phyloP scores from a whole-genome alignment of 2,888 invertebrate genomes.

The Schizotus pectinicornis region DNA sequence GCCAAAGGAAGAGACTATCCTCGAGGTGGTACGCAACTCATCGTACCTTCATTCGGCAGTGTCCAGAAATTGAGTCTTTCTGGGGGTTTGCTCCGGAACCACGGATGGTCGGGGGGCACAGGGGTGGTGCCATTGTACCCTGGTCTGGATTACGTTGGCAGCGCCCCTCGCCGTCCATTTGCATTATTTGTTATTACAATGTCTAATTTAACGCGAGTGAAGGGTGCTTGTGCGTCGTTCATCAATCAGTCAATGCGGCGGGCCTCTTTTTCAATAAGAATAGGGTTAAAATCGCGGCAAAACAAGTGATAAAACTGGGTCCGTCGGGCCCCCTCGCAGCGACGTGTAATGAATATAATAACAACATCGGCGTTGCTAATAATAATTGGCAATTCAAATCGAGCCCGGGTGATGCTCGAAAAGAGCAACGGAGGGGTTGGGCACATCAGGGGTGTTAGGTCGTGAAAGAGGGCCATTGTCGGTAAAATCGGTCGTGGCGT shows the following conservation, averaged over 20 bases:
- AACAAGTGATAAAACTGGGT: constrained; percentile 44
- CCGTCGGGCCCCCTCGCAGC: constrained; percentile 33
- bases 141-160: too few species aligned
- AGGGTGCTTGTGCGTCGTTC: constrained; percentile 26
- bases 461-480: constrained; percentile 42
- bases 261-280: constrained; percentile 29
- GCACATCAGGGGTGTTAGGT: constrained; percentile 39
- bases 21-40: too few species aligned
- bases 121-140: too few species aligned
- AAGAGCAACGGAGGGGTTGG: constrained; percentile 45
- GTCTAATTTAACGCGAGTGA: constrained; percentile 29
- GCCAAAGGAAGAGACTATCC: too few species aligned
- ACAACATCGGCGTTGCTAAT: constrained; percentile 47
- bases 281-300: constrained; percentile 44
- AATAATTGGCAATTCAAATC: constrained; percentile 50
- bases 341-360: constrained; percentile 51
- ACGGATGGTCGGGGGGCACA: too few species aligned
- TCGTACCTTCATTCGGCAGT: too few species aligned
- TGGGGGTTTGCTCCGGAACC: too few species aligned
- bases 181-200: constrained; percentile 30
- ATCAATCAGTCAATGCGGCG: constrained; percentile 14
- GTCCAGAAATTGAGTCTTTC: too few species aligned
- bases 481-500: constrained; percentile 28
- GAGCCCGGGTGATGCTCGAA: constrained; percentile 38
- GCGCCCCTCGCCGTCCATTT: constrained; percentile 7